Evolutionary conservation across 1,140 invertebrate genomes (phyloP).

Genomic region (Protaetia brevitarsis): DNA sequence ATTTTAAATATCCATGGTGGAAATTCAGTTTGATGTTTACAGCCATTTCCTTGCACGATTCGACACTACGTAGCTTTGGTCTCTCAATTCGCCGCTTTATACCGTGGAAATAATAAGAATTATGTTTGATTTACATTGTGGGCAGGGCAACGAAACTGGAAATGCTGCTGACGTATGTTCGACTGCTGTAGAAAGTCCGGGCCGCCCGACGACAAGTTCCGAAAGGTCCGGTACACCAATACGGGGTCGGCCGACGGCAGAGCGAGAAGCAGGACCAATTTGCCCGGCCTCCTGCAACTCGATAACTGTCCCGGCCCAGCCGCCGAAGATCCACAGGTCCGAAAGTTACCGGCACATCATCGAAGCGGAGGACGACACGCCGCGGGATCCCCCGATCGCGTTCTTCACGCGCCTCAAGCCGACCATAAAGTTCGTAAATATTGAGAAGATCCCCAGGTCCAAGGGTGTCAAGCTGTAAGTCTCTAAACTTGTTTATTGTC

Average conservation of each 20-base stretch:
- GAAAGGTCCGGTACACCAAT: conserved; percentile 26
- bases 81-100: background rate
- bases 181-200: conserved; percentile 50
- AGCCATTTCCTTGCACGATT: no score
- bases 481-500: background rate
- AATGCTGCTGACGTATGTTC: conserved; percentile 61
- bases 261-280: conserved; percentile 49
- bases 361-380: conserved; percentile 51
- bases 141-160: conserved; percentile 61
- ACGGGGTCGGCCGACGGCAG: conserved; percentile 17
- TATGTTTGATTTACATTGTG: conserved; percentile 50
- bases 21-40: no score
- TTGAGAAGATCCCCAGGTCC: conserved; percentile 42
- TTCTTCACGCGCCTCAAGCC: conserved; percentile 57
- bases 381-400: conserved; percentile 50
- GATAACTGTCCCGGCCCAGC: conserved; percentile 48
- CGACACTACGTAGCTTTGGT: no score
- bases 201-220: conserved; percentile 23
- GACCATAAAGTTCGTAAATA: conserved; percentile 47
- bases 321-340: conserved; percentile 54
- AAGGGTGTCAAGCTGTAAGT: conserved; percentile 46
- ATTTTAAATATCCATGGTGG: no score
- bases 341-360: conserved; percentile 54
- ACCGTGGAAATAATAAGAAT: conserved; percentile 10
- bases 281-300: conserved; percentile 43